Evolutionary conservation across 2,888 invertebrate genomes (phyloP), one percentile per base, ranked within the genome.

Genomic region (Aphidius colemani): DNA sequence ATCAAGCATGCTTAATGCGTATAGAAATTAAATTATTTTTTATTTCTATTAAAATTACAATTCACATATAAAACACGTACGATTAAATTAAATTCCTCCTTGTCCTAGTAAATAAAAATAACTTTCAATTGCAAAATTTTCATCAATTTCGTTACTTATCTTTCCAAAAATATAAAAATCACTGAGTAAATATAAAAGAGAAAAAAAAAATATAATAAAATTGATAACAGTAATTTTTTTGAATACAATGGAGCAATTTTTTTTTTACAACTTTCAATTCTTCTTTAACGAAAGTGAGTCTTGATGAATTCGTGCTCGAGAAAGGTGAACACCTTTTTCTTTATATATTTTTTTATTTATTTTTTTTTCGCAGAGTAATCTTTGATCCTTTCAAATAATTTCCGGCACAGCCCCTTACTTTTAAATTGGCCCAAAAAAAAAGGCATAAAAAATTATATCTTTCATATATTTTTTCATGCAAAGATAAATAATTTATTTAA

Each of bases 211-310:
- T 30, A 30, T 30, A 30, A 30, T 30, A 30, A 46, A 18, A 46
- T 40, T 57, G 30, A 59, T 41, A 49, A 49, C 30, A 51, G 51
- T 10, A 13, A 51, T 59, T 13, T 51, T 39, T 44, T 30, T 44
- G 44, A 11, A 44, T 41, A 45, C 43, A 60, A 60, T 60, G 53
- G 56, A 62, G 48, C 56, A 48, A 56, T 60, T 60, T 56, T 7
- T 57, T 45, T 46, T 53, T 41, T 51, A 59, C 50, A 64, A 80
- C 81, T 81, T 82, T 81, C 80, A 76, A 78, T 78, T 77, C 75
- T 74, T 74, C 74, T 67, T 57, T 76, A 77, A 80, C 77, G 81
- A 80, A 81, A 82, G 81, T 81, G 81, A 81, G 77, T 78, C 73
- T 77, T 74, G 73, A 69, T 71, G 70, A 72, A 75, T 66, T 62